Percentiles rank a stretch among this genome's conserved stretches.
phyloP scores from a whole-genome alignment of 2,888 invertebrate genomes.

The Alsophila aescularia region DNA sequence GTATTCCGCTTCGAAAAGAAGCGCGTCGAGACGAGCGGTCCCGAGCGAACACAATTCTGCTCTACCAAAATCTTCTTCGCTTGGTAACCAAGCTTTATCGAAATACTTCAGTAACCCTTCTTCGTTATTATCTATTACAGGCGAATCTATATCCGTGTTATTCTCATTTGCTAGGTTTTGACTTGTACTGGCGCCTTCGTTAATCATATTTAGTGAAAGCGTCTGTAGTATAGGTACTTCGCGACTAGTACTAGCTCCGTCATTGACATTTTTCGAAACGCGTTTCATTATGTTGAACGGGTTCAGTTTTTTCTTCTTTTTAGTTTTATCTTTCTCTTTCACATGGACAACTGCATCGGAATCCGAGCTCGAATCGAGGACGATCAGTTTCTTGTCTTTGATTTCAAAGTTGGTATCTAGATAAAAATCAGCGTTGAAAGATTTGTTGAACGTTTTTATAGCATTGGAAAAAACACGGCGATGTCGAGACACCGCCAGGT shows the following conservation, averaged over 20 bases:
- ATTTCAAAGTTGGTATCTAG: slow-evolving; percentile 58
- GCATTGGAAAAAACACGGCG: slow-evolving; percentile 65
- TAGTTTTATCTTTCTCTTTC: slow-evolving; percentile 39
- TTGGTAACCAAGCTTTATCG: slow-evolving; percentile 60
- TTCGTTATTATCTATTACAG: neutral
- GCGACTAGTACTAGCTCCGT: slow-evolving; percentile 9
- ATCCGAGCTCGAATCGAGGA: slow-evolving; percentile 66
- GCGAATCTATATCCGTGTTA: neutral
- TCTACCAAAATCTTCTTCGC: slow-evolving; percentile 64
- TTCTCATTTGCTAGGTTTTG: neutral
- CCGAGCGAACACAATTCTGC: slow-evolving; percentile 54
- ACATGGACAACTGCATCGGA: slow-evolving; percentile 50
- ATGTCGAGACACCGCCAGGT: slow-evolving; percentile 55
- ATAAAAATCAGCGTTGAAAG: slow-evolving; percentile 66
- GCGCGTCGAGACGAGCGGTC: slow-evolving; percentile 40
- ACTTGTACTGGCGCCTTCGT: neutral
- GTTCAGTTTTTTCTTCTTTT: slow-evolving; percentile 60
- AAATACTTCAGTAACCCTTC: slow-evolving; percentile 45
- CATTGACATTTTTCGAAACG: slow-evolving; percentile 40
- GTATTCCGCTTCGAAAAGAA: slow-evolving; percentile 52
- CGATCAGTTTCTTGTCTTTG: slow-evolving; percentile 57
- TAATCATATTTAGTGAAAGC: slow-evolving; percentile 11
- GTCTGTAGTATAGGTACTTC: slow-evolving; percentile 12
- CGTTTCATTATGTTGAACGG: slow-evolving; percentile 70
- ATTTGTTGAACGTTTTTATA: slow-evolving; percentile 68